Conservation (phyloP, 2,113 vertebrate species). For the Clarias magur region DNA sequence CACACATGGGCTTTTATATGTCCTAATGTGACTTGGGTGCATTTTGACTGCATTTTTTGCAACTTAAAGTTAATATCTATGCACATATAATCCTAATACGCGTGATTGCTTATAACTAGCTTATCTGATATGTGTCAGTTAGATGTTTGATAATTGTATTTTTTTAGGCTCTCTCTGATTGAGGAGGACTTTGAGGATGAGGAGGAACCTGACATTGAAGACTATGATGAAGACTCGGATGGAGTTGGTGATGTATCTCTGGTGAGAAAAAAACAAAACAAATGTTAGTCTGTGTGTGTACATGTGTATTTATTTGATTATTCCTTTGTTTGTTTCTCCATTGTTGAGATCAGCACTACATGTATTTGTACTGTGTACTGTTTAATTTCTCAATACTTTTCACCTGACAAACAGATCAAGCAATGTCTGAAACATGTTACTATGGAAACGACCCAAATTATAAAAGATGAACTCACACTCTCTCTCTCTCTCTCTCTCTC, state of each 20-base stretch:
- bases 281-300: too few relatives aligned
- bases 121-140: background rate
- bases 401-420: background rate
- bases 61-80: background rate
- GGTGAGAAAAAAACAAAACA: conserved; percentile 58
- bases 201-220: conserved; percentile 60
- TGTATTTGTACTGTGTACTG: background rate
- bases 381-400: background rate
- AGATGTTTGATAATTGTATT: background rate
- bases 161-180: conserved; percentile 67
- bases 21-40: background rate
- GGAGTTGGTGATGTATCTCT: conserved; percentile 47
- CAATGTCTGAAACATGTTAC: background rate
- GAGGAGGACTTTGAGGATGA: conserved; percentile 56
- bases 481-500: background rate
- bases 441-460: background rate
- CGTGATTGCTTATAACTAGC: background rate
- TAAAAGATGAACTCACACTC: background rate
- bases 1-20: too few relatives aligned
- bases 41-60: background rate
- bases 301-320: background rate
- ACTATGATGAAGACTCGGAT: conserved; percentile 56
- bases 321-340: background rate
- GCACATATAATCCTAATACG: background rate
- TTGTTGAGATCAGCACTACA: background rate